Evolutionary conservation across 2,888 invertebrate genomes (phyloP).

Genomic region (Hoplodrina ambigua): DNA sequence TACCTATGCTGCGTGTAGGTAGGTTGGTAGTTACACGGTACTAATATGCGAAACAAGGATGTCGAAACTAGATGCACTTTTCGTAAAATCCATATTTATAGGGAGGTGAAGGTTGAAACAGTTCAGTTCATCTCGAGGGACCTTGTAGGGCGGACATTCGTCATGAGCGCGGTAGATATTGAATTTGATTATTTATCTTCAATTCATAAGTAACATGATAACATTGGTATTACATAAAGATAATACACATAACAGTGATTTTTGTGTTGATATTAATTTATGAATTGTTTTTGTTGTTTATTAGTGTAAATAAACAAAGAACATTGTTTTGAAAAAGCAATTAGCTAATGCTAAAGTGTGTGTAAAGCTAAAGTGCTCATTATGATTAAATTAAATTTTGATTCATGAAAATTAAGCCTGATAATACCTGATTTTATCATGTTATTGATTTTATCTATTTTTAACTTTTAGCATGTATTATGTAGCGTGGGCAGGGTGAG

Average conservation of each 20-base stretch:
- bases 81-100: constrained; percentile 51
- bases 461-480: neutral
- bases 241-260: constrained; percentile 10
- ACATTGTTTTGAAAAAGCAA: neutral
- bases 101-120: constrained; percentile 5
- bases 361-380: neutral
- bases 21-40: constrained; percentile 19
- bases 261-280: constrained; percentile 28
- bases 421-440: constrained; percentile 7
- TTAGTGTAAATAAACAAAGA: constrained; percentile 18
- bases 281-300: constrained; percentile 10
- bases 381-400: neutral
- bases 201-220: constrained; percentile 19
- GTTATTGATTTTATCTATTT: constrained; percentile 23
- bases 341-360: too few species aligned
- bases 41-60: constrained; percentile 52
- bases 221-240: constrained; percentile 1
- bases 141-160: constrained; percentile 1
- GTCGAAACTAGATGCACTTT: constrained; percentile 28
- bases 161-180: constrained; percentile 25
- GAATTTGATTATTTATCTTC: constrained; percentile 5
- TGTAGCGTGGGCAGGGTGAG: neutral
- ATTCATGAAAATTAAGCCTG: neutral
- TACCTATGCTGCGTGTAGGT: constrained; percentile 29
- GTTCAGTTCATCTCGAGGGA: constrained; percentile 14